phyloP scores from a whole-genome alignment of 2,797 vertebrate genomes.

The Microctenopoma steveboyesi region DNA sequence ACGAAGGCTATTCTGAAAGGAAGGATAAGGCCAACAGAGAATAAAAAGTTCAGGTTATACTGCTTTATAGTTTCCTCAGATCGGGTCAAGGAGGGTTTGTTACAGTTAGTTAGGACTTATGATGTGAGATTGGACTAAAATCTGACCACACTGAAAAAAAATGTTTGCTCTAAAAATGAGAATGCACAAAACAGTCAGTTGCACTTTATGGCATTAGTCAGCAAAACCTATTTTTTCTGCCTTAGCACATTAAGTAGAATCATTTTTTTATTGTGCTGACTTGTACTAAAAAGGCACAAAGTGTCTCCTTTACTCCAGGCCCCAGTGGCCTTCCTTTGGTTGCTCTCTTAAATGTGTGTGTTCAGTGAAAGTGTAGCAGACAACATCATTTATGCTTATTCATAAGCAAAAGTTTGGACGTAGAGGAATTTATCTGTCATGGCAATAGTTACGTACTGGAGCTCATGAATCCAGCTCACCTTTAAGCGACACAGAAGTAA shows the following conservation, averaged over 20 bases:
- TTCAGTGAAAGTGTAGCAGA: constrained; percentile 44
- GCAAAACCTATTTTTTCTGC: not conserved
- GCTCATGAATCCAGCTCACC: constrained; percentile 14
- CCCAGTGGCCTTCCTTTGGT: constrained; percentile 8
- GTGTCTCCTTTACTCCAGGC: not conserved
- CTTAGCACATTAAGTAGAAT: not conserved
- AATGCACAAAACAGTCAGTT: not conserved
- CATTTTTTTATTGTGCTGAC: constrained; percentile 14
- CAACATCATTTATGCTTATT: constrained; percentile 24
- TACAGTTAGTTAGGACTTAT: constrained; percentile 18
- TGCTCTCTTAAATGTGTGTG: constrained; percentile 13
- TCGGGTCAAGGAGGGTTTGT: not conserved
- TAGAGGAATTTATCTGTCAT: not conserved
- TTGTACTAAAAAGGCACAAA: constrained; percentile 6
- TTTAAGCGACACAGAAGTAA: not conserved
- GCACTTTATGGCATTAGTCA: not conserved
- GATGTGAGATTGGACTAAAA: constrained; percentile 26
- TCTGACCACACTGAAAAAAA: constrained; percentile 24
- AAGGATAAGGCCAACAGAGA: not conserved
- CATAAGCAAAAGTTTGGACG: not conserved
- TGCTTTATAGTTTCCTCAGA: not conserved
- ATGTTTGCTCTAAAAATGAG: constrained; percentile 17
- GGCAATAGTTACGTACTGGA: constrained; percentile 12
- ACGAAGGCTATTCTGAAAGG: constrained; percentile 4
- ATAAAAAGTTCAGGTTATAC: constrained; percentile 20